Conservation (phyloP, 2,797 vertebrate species). For the Manis pentadactyla region DNA sequence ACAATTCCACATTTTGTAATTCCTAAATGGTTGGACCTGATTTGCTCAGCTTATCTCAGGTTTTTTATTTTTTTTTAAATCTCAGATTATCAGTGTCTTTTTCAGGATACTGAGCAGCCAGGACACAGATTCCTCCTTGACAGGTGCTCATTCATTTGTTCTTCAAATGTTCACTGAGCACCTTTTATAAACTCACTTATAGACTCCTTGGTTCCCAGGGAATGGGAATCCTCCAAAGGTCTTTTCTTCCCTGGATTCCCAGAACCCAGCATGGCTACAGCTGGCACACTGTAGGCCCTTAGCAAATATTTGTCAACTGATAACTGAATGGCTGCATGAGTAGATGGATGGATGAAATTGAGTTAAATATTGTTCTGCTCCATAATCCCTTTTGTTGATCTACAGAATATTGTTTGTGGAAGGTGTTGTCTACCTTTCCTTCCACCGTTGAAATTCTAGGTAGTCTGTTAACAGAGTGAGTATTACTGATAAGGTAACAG, state of each 20-base stretch:
- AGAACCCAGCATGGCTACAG: neutral
- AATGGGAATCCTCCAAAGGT: conserved; percentile 31
- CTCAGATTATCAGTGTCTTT: neutral
- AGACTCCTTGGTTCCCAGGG: neutral
- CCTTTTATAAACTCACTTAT: neutral
- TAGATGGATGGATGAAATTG: conserved; percentile 35
- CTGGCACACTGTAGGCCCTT: neutral
- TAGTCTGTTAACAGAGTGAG: conserved; percentile 38
- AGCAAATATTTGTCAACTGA: conserved; percentile 67
- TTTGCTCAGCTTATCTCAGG: neutral
- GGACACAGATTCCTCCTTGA: neutral
- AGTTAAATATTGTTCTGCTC: conserved; percentile 68
- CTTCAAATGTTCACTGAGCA: neutral
- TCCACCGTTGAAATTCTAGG: conserved; percentile 28
- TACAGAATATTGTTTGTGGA: conserved; percentile 71
- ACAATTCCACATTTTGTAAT: neutral
- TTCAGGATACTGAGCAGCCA: neutral
- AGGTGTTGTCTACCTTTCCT: conserved; percentile 67
- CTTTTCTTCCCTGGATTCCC: conserved; percentile 52
- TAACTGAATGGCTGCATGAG: conserved; percentile 45
- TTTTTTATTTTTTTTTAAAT: neutral
- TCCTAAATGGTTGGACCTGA: neutral
- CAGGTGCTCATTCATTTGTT: neutral
- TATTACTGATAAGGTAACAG: conserved; percentile 48
- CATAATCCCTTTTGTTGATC: conserved; percentile 50